Evolutionary conservation across 2,797 vertebrate species (phyloP), one percentile per base, ranked within the genome.

Genomic region (Crotalus adamanteus): DNA sequence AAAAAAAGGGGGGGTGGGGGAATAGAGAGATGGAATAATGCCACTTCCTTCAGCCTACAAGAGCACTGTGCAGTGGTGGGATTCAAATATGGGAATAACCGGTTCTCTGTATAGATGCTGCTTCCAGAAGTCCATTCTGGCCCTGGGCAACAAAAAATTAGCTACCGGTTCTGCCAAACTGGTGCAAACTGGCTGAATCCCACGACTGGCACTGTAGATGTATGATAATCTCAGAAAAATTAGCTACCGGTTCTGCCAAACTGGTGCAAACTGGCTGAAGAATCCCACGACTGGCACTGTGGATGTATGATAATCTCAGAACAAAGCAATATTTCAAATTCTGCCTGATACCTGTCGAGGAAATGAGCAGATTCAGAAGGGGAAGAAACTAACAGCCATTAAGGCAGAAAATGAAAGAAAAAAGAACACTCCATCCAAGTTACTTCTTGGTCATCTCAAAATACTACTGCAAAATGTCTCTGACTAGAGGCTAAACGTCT

Each of bases 1-100:
- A 37, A n/a, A 73, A 73, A 7, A 20, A 20, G 1, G 37, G 2
- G 1, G 20, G 11, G 2, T 4, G 0, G 4, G 1, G 26, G 4
- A 28, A 89, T 18, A 26, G 16, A 16, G 26, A 12, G 8, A 5
- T 0, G 22, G 73, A 31, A 47, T 6, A 60, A 60, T 25, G 26
- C 31, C 12, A 26, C 12, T 16, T 47, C 25, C 57, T 51, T 18
- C 47, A 13, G 16, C 61, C 31, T 69, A 6, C 28, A 90, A 53
- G 4, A 25, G 18, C 26, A 28, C 7, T 53, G 51, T 53, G 51
- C 51, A 53, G 51, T 53, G 51, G 51, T 53, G 51, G 51, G 51
- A 53, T 53, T 53, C 51, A 53, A 11, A 53, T 53, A 53, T 11
- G 51, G 51, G 51, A 53, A 53, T 8, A 53, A 53, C 9, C 1